Conservation (phyloP, 92 coral and sea anemone genomes). For the Epizoanthus scotinus region DNA sequence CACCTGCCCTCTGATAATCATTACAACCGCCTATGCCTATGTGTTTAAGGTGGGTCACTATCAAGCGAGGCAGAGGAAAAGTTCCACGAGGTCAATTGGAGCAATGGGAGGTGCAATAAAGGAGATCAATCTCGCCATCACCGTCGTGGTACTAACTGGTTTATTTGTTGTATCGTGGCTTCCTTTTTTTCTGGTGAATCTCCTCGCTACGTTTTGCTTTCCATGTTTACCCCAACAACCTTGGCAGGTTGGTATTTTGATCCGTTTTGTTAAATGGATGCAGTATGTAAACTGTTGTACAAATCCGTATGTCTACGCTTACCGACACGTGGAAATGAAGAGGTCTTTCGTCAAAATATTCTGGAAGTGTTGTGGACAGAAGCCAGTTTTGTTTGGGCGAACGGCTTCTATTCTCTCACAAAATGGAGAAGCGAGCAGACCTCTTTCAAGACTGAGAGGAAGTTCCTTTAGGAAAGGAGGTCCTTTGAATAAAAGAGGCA, state of each 20-base stretch:
- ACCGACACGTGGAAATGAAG: constrained; percentile 74
- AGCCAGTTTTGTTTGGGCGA: neutral
- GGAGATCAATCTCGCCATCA: constrained; percentile 71
- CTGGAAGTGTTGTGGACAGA: constrained; percentile 35
- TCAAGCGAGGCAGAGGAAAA: constrained; percentile 53
- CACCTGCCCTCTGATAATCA: constrained; percentile 65
- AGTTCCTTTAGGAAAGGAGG: constrained; percentile 11
- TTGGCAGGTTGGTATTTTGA: constrained; percentile 49
- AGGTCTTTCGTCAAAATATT: constrained; percentile 53
- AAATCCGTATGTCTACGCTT: constrained; percentile 91
- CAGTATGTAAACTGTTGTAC: constrained; percentile 80
- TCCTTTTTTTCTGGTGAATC: constrained; percentile 74
- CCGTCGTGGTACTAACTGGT: constrained; percentile 75
- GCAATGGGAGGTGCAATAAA: constrained; percentile 66
- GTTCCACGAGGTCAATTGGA: constrained; percentile 57
- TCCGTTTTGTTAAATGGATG: constrained; percentile 79
- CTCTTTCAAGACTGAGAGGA: neutral
- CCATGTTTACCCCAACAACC: constrained; percentile 40
- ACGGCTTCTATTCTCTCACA: constrained; percentile 2
- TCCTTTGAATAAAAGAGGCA: neutral
- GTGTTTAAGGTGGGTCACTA: constrained; percentile 72
- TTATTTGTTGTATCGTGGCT: constrained; percentile 80
- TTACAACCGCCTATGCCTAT: constrained; percentile 60
- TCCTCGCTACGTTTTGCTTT: constrained; percentile 59
- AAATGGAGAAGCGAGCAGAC: neutral